A percentile compares a stretch with the other conserved stretches of the same genome.
Conservation (phyloP, 1,140 invertebrate genomes). For the Periplaneta americana region DNA sequence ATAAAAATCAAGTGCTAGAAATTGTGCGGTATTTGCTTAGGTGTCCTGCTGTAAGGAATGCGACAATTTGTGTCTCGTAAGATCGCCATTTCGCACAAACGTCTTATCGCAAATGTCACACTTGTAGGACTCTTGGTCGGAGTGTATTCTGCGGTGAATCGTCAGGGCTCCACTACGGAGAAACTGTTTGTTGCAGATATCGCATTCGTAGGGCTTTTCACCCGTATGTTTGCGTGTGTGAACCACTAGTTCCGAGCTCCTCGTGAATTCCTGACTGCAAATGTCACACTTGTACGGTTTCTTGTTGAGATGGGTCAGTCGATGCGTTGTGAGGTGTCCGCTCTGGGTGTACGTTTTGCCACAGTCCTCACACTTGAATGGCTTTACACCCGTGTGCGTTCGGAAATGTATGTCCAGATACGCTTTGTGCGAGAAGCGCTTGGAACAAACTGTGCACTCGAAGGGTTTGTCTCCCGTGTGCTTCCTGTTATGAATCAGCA, state of each 20-base stretch:
- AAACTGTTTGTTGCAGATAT: background rate
- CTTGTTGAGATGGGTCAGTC: slow-evolving; percentile 25
- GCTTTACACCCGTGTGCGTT: slow-evolving; percentile 50
- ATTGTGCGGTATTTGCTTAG: no score
- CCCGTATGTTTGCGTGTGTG: slow-evolving; percentile 39
- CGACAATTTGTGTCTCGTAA: slow-evolving; percentile 52
- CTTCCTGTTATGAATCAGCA: no score
- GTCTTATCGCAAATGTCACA: slow-evolving; percentile 40
- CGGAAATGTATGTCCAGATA: slow-evolving; percentile 46
- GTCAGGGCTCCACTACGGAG: background rate
- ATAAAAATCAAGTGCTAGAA: no score
- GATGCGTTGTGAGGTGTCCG: slow-evolving; percentile 4
- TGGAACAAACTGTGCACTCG: slow-evolving; percentile 38
- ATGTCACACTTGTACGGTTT: slow-evolving; percentile 34
- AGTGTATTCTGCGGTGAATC: slow-evolving; percentile 35
- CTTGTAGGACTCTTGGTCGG: slow-evolving; percentile 43
- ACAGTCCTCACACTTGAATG: slow-evolving; percentile 42
- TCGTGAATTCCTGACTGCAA: slow-evolving; percentile 39
- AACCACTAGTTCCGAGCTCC: background rate
- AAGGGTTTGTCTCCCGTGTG: slow-evolving; percentile 36
- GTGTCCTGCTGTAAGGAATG: no score
- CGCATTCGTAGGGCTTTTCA: slow-evolving; percentile 28
- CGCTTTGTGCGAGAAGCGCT: slow-evolving; percentile 39
- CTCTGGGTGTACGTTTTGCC: slow-evolving; percentile 37
- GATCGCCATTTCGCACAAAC: slow-evolving; percentile 38